These are phyloP conservation scores for Gadopsis marmoratus DNA, from an alignment of 2,797 vertebrate species.

Conservation along the genomic window DNA sequence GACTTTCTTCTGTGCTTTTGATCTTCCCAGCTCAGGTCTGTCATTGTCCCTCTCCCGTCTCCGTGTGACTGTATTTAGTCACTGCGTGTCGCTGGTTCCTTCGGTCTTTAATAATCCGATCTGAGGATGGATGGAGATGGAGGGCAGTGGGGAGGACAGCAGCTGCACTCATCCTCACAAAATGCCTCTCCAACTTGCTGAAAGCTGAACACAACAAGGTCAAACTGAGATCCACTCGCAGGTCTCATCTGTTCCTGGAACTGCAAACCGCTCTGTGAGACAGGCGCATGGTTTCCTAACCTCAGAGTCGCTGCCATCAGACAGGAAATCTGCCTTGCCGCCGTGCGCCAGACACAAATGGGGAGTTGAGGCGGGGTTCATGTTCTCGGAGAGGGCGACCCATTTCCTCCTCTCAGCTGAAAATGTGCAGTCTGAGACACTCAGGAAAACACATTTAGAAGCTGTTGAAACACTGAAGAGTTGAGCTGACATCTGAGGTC, in stretches of 20 bases:
- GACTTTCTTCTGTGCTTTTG: neutral
- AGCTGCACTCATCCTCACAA: constrained; percentile 26
- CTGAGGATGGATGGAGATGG: constrained; percentile 2
- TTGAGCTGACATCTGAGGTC: neutral
- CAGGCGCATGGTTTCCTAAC: constrained; percentile 3
- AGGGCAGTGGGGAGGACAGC: neutral
- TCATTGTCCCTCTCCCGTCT: neutral
- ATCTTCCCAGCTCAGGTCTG: neutral
- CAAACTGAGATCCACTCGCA: constrained; percentile 20
- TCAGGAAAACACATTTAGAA: constrained; percentile 14
- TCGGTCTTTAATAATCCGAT: neutral
- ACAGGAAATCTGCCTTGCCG: constrained; percentile 24
- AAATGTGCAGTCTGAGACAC: constrained; percentile 24
- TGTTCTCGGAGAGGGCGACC: constrained; percentile 14
- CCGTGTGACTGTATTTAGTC: neutral
- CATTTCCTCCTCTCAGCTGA: constrained; percentile 38
- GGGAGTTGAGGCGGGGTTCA: constrained; percentile 2
- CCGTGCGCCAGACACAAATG: constrained; percentile 2
- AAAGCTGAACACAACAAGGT: constrained; percentile 24
- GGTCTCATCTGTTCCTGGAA: constrained; percentile 14
- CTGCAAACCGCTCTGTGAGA: constrained; percentile 17
- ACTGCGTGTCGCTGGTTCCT: neutral
- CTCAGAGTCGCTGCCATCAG: constrained; percentile 15
- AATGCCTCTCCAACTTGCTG: constrained; percentile 12
- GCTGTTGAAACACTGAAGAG: constrained; percentile 10